Base-by-base conservation (phyloP, 2,888 invertebrate genomes). In the Helobdella robusta region DNA sequence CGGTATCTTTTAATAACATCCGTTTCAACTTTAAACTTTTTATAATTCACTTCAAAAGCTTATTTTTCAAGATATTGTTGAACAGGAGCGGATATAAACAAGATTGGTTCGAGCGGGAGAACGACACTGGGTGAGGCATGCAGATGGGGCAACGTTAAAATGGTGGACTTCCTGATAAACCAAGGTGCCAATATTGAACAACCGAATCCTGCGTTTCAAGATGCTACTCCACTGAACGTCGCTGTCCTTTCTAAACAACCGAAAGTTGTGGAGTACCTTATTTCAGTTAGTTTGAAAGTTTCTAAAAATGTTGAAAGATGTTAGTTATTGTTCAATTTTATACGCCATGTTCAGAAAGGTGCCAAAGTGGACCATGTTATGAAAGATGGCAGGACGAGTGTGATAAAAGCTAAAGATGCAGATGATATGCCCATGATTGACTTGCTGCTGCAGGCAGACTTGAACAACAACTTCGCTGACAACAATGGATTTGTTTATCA, bases 61-160 rank as follows among this genome's bases (percentile, higher is more conserved):
- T 56, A 30, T 30, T 6, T 40, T 40, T 40, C 11, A 40, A 11
- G 11, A 18, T 18, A 40, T 40, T 15, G 18, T 18, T 15, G 20
- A 8, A 36, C 66, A 68, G 67, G 71, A 35, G 72, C 71, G 4
- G 63, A 69, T 30, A 59, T 70, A 15, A 69, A 71, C 58, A 59
- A 35, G 1, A 60, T 68, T 35, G 71, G 71, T 6, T 59, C 62
- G 4, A 66, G 59, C 3, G 72, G 70, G 15, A 58, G 66, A 23
- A 60, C 68, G n/a, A 61, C 72, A n/a, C 60, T 72, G 54, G 67
- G 66, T 4, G 72, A 72, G 50, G 71, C 71, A 20, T 61, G 66
- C 23, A 60, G 68, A n/a, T 66, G 59, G 50, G 70, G 70, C 20
- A 61, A 70, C 61, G 52, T 54, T 2, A 69, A 67, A 46, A 62